Base-by-base conservation (phyloP, 1,140 invertebrate genomes). In the Heliconius himera region DNA sequence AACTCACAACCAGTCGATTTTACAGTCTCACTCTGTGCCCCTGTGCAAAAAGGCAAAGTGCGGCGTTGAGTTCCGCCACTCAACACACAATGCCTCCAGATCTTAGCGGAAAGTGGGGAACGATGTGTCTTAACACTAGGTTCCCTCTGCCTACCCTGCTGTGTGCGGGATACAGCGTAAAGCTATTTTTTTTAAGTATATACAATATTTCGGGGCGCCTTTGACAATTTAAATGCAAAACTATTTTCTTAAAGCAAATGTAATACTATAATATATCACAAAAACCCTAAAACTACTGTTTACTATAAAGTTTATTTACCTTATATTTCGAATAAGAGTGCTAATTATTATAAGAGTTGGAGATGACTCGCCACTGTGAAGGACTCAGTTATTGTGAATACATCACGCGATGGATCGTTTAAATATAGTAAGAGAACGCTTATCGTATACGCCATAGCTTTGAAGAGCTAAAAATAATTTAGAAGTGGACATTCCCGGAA, bases 231-330 rank as follows among this genome's bases (percentile, higher is more conserved):
- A 20, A 51, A 2, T 20, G 49, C 49, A 20, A 51, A 1, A 51
- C 2, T 20, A 8, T 20, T 51, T 20, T 51, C 8, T 51, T 20
- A 2, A 20, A 51, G 1, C 0, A 6, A 20, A 5, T 36, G 6
- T 51, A 51, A 6, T 51, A 6, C 0, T 20, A 51, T 5, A 20
- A 20, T 2, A 13, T 11, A 0, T n/a, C 46, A 66, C 60, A 16
- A 66, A 66, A 11, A 66, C 1, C 16, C 9, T 46, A 46, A 4
- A 22, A 1, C n/a, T 60, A 26, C 8, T 66, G 22, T 29, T 29
- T 78, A 74, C 51, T n/a, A 20, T 4, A 70, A 54, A 78, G 77
- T 74, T 78, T 74, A 78, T 74, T 78, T 70, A 78, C 77, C 77
- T 41, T 60, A 26, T 60, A 66, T 66, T 66, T 66, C 26, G 8